Conservation (phyloP, 2,888 invertebrate genomes). For the Pecten maximus region DNA sequence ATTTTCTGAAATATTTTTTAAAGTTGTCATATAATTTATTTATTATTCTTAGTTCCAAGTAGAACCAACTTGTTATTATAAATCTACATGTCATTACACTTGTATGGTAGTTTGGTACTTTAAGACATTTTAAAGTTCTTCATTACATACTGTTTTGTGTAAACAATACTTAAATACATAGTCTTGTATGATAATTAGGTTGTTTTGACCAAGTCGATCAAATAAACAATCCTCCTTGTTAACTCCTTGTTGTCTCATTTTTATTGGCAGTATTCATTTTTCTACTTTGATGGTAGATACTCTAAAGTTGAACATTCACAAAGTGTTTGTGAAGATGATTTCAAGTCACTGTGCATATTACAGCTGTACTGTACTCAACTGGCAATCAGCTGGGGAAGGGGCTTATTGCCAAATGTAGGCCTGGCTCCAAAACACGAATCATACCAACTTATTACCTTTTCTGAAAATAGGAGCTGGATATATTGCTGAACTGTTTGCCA, state of each 20-base stretch:
- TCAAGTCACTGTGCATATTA: no score
- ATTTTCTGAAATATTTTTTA: neutral
- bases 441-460: no score
- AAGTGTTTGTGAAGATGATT: no score
- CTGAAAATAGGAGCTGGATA: no score
- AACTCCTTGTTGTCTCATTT: neutral
- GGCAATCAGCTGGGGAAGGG: no score
- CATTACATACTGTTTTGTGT: no score
- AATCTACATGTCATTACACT: neutral
- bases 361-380: no score
- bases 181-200: conserved; percentile 2
- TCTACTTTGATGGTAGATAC: no score
- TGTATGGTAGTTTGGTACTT: neutral
- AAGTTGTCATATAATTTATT: neutral
- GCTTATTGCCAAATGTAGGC: no score
- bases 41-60: neutral
- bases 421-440: no score
- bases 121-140: neutral
- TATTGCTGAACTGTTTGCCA: no score
- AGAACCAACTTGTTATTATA: neutral
- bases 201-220: conserved; percentile 9
- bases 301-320: no score
- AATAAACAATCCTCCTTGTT: conserved; percentile 1
- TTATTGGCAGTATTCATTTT: neutral
- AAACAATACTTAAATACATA: neutral